Base-by-base conservation (phyloP, 2,888 invertebrate genomes). In the Andrena praecox region DNA sequence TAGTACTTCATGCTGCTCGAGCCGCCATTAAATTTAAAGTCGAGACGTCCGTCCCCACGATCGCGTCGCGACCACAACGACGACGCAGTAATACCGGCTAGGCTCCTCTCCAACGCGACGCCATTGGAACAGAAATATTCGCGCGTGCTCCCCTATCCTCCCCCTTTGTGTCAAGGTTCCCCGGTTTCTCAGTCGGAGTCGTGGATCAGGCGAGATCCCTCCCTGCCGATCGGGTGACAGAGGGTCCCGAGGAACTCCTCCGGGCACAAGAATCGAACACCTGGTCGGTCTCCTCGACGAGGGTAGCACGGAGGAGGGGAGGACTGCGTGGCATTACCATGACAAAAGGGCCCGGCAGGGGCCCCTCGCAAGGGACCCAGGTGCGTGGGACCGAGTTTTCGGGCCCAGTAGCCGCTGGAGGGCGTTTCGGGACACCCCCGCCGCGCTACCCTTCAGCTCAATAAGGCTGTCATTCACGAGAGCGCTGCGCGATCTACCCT, bases 361-460 rank as follows among this genome's bases (percentile, higher is more conserved):
- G 88, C 87, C 89, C 89, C 86, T 86, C 71, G 89, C 89, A 76
- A 82, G 90, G 89, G 87, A 80, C 90, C 93, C 93, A 92, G 93
- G 92, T 93, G 92, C 93, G 93, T 93, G 93, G 93, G 93, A 93
- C 93, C 91, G 82, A 84, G 85, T 89, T 89, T 89, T 89, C 76
- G 88, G 90, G 87, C 89, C 91, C 91, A 85, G 91, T 93, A 92
- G 93, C 91, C 80, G 86, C 87, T 85, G 87, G 90, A 92, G 91
- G 92, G 91, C 92, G 91, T 91, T 91, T 86, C 90, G 85, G 68
- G 85, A 91, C 91, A 91, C 92, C 92, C 92, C 92, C 93, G 92
- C 92, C 92, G 91, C 88, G 90, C 81, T 62, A 77, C 74, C 78
- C 88, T 66, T 74, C 56, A 52, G 73, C 76, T 84, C 78, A 82